Evolutionary conservation across 2,888 invertebrate genomes (phyloP).

Genomic region (Dermolepida albohirtum): DNA sequence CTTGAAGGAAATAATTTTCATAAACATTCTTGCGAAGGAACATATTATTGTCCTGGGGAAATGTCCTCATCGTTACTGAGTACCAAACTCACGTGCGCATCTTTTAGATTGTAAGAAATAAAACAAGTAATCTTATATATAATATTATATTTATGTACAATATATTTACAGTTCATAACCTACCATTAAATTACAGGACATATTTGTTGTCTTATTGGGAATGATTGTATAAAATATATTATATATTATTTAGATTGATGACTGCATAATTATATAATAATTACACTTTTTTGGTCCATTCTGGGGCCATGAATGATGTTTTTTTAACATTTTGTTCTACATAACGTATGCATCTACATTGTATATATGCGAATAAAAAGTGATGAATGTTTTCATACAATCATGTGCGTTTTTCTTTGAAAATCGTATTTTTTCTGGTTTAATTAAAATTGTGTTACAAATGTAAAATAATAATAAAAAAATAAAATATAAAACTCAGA

Average conservation of each 20-base stretch:
- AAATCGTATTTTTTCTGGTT: not conserved
- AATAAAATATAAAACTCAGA: no score
- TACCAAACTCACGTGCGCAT: no score
- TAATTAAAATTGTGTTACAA: no score
- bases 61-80: no score
- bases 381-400: slow-evolving; percentile 35
- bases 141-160: slow-evolving; percentile 47
- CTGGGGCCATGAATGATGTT: slow-evolving; percentile 18
- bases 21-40: no score
- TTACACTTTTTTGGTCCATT: slow-evolving; percentile 40
- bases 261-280: slow-evolving; percentile 42
- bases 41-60: no score
- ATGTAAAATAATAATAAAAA: no score
- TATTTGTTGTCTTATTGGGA: slow-evolving; percentile 44
- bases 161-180: slow-evolving; percentile 49
- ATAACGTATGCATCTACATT: slow-evolving; percentile 4
- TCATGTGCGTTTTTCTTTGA: slow-evolving; percentile 19
- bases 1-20: no score
- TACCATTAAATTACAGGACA: slow-evolving; percentile 44
- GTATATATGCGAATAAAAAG: slow-evolving; percentile 8
- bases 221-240: slow-evolving; percentile 48
- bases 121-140: slow-evolving; percentile 18
- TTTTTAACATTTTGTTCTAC: slow-evolving; percentile 16
- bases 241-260: slow-evolving; percentile 34
- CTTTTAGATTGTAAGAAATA: not conserved